Conservation (phyloP, 1,140 invertebrate species). For the Drosophila ironensis region DNA sequence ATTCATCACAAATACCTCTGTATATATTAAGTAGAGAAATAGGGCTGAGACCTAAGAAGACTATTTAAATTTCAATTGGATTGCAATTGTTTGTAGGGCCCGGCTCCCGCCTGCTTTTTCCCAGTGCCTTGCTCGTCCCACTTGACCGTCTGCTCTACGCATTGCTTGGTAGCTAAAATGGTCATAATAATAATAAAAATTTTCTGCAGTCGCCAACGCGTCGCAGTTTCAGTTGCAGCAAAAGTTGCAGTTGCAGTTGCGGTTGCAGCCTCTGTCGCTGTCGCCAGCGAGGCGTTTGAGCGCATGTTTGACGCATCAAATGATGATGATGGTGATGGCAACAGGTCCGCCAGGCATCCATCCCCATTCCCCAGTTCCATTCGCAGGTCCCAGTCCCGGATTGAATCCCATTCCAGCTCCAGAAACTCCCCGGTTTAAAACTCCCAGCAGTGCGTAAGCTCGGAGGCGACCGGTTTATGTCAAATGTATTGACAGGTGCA, state of each 20-base stretch:
- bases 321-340: slow-evolving; percentile 44
- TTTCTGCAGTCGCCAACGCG: slow-evolving; percentile 54
- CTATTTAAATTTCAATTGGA: no score
- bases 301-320: slow-evolving; percentile 76
- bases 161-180: slow-evolving; percentile 75
- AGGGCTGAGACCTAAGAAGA: no score
- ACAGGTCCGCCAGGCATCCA: slow-evolving; percentile 57
- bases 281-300: slow-evolving; percentile 68
- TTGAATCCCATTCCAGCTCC: slow-evolving; percentile 30
- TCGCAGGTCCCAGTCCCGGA: slow-evolving; percentile 19
- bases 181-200: slow-evolving; percentile 80
- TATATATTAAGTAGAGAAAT: no score
- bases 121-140: slow-evolving; percentile 24
- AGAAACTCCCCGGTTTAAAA: slow-evolving; percentile 15
- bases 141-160: slow-evolving; percentile 60
- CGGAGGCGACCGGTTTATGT: slow-evolving; percentile 71
- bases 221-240: slow-evolving; percentile 21
- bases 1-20: no score
- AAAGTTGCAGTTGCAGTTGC: slow-evolving; percentile 1
- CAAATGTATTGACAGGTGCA: slow-evolving; percentile 76
- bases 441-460: slow-evolving; percentile 70
- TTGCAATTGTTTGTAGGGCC: no score
- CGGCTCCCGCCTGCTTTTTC: no score
- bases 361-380: slow-evolving; percentile 29
- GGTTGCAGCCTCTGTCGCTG: slow-evolving; percentile 8